Conservation (phyloP, 2,888 invertebrate species). For the Dendrolimus pini region DNA sequence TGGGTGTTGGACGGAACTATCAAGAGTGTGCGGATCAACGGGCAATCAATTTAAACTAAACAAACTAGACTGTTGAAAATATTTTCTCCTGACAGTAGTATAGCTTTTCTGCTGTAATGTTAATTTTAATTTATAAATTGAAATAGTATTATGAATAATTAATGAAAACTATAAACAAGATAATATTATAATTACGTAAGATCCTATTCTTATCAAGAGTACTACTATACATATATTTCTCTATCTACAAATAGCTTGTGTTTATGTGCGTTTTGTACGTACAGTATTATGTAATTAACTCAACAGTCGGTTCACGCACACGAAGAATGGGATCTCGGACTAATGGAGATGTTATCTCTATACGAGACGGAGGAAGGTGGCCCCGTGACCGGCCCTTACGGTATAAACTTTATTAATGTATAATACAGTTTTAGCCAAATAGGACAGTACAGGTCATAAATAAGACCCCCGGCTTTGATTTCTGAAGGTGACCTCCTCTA, state of each 20-base stretch:
- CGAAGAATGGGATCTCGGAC: constrained; percentile 65
- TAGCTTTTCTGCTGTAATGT: too few relatives aligned
- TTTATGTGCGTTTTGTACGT: neutral
- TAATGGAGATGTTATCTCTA: constrained; percentile 70
- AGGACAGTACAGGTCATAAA: constrained; percentile 64
- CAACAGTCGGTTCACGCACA: constrained; percentile 43
- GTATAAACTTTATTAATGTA: constrained; percentile 61
- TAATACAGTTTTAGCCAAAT: constrained; percentile 55
- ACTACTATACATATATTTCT: neutral
- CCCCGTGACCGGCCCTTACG: constrained; percentile 36
- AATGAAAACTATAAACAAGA: too few relatives aligned
- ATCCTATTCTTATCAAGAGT: too few relatives aligned
- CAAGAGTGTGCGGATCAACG: too few relatives aligned
- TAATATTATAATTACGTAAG: too few relatives aligned
- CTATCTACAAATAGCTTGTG: neutral
- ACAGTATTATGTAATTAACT: neutral
- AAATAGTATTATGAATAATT: too few relatives aligned
- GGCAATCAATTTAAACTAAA: too few relatives aligned
- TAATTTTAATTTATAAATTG: too few relatives aligned
- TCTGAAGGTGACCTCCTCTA: constrained; percentile 62
- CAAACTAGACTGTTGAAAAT: too few relatives aligned
- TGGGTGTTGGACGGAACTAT: too few relatives aligned
- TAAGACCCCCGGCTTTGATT: constrained; percentile 65
- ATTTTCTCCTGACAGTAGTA: too few relatives aligned
- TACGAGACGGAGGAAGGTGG: constrained; percentile 58